phyloP scores from a whole-genome alignment of 2,113 vertebrate genomes.

The Cygnus buccinator region DNA sequence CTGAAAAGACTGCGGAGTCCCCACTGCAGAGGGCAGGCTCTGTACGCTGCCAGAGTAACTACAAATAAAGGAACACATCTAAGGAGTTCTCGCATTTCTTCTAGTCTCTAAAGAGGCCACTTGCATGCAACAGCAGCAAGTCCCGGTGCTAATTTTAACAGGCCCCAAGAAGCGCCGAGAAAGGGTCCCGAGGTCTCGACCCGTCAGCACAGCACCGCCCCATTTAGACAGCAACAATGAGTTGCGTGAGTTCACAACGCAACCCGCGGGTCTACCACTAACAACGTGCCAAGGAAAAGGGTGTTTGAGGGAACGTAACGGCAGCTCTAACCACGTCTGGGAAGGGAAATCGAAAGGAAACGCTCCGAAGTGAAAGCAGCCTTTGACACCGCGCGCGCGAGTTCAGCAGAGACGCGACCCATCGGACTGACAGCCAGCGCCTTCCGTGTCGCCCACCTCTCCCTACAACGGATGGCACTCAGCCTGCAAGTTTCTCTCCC shows the following conservation, averaged over 20 bases:
- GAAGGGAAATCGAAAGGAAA: neutral
- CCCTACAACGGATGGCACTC: neutral
- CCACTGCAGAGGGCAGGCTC: neutral
- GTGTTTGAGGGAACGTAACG: neutral
- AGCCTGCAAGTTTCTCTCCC: neutral
- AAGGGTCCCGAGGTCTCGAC: neutral
- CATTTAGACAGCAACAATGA: neutral
- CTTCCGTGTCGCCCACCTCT: fast-evolving
- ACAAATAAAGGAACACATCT: neutral
- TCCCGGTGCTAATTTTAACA: neutral
- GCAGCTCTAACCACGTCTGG: neutral
- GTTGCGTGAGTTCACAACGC: fast-evolving
- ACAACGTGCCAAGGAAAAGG: neutral
- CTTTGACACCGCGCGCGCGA: fast-evolving
- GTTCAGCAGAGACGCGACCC: neutral
- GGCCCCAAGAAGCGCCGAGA: neutral
- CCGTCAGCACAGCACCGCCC: neutral
- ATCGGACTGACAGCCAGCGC: neutral
- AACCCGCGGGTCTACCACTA: neutral
- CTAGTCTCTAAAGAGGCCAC: neutral
- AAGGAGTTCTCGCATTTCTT: neutral
- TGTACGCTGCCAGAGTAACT: neutral
- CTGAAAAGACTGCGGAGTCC: neutral
- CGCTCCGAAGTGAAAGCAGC: neutral
- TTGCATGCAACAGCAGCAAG: neutral